phyloP scores from a whole-genome alignment of 1,140 invertebrate species.

The Solen grandis region DNA sequence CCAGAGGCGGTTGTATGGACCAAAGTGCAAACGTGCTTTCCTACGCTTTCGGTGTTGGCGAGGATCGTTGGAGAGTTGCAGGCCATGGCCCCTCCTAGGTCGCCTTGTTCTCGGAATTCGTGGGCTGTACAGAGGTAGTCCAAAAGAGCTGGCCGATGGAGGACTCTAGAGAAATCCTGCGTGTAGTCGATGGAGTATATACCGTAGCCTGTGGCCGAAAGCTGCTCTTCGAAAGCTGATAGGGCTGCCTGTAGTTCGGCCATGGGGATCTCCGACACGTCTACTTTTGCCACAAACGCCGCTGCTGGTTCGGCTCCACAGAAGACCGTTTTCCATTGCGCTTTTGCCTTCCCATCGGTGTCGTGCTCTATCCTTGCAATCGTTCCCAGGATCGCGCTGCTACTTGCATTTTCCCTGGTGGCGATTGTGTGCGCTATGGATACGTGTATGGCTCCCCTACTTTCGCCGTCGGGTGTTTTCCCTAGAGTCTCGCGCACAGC shows the following conservation, averaged over 20 bases:
- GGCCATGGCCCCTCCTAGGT: background rate
- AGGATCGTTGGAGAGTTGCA: background rate
- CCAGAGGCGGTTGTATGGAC: background rate
- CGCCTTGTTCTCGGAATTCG: background rate
- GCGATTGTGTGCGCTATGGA: background rate
- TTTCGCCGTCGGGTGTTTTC: background rate
- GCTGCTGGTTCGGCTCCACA: background rate
- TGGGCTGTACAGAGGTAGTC: background rate
- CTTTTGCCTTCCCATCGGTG: background rate
- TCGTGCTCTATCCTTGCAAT: background rate
- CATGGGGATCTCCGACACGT: background rate
- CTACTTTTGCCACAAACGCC: conserved; percentile 1
- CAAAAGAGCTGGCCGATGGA: background rate
- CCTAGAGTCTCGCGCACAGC: background rate
- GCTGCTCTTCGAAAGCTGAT: background rate
- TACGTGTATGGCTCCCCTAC: background rate
- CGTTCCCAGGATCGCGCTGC: background rate
- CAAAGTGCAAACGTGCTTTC: background rate
- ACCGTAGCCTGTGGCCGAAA: background rate
- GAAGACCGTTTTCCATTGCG: background rate
- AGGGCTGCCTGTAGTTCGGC: background rate
- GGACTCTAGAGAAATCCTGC: background rate
- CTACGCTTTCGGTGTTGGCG: background rate
- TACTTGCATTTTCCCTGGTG: background rate
- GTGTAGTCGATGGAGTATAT: conserved; percentile 2